phyloP scores from a whole-genome alignment of 2,797 vertebrate genomes.

The Crax fasciolata region DNA sequence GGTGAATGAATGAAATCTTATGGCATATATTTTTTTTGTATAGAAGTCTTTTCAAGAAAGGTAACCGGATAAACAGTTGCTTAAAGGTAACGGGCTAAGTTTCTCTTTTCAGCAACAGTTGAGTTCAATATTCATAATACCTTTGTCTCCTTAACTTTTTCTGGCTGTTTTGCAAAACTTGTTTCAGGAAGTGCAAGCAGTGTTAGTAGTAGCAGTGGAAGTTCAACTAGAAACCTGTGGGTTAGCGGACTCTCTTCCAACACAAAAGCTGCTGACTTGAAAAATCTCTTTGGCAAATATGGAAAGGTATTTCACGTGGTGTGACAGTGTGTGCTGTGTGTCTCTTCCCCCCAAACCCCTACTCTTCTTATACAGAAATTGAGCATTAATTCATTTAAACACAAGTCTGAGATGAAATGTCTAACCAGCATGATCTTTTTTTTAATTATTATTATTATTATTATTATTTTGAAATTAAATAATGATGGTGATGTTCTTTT shows the following conservation, averaged over 20 bases:
- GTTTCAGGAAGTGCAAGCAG: conserved; percentile 85
- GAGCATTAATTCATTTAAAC: not conserved
- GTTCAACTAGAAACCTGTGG: conserved; percentile 96
- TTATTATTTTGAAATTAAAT: not conserved
- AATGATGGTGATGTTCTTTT: not conserved
- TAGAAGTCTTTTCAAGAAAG: conserved; percentile 60
- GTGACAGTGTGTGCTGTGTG: not conserved
- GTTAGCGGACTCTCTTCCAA: conserved; percentile 98
- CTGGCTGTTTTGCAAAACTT: conserved; percentile 67
- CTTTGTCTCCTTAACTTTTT: conserved; percentile 18
- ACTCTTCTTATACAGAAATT: not conserved
- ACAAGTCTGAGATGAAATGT: not conserved
- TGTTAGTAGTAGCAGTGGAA: conserved; percentile 86
- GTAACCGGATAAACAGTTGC: conserved; percentile 55
- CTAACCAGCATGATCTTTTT: not conserved
- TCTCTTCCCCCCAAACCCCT: not conserved
- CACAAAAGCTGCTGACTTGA: conserved; percentile 98
- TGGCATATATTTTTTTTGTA: conserved; percentile 5
- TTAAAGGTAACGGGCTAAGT: conserved; percentile 59
- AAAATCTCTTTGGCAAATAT: conserved; percentile 99
- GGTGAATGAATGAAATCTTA: conserved; percentile 45
- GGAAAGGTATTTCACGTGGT: conserved; percentile 90
- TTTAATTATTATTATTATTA: not conserved
- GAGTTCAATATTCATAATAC: not conserved
- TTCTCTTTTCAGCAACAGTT: conserved; percentile 53